phyloP scores from a whole-genome alignment of 2,888 invertebrate species.

The Agrochola litura region DNA sequence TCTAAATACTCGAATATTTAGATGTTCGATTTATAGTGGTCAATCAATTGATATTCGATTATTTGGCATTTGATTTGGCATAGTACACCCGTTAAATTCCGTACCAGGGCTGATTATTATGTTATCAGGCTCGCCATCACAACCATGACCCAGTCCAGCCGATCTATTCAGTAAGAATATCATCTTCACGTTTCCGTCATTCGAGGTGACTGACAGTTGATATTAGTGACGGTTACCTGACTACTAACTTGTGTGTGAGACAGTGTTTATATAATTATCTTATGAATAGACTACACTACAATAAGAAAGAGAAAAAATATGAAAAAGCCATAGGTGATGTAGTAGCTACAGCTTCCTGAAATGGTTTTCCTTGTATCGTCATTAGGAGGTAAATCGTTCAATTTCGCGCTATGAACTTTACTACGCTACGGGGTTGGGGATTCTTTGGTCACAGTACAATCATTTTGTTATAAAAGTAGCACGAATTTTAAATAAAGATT shows the following conservation, averaged over 20 bases:
- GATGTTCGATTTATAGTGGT: too few relatives aligned
- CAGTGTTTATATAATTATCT: neutral
- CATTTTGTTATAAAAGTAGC: neutral
- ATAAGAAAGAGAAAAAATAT: neutral
- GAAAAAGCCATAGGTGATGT: neutral
- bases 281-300: too few relatives aligned
- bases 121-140: too few relatives aligned
- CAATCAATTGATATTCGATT: too few relatives aligned
- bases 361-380: neutral
- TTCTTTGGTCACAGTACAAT: neutral
- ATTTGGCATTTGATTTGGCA: too few relatives aligned
- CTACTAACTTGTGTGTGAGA: neutral
- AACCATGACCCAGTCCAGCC: neutral
- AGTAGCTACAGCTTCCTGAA: neutral
- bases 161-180: neutral
- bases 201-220: neutral
- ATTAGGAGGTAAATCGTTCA: neutral
- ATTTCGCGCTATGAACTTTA: neutral
- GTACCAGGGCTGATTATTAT: neutral
- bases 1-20: too few relatives aligned
- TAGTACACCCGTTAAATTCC: too few relatives aligned
- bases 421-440: neutral
- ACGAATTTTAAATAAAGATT: neutral
- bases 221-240: neutral
- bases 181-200: neutral